phyloP scores from a whole-genome alignment of 2,113 vertebrate species.

The Nothobranchius furzeri region DNA sequence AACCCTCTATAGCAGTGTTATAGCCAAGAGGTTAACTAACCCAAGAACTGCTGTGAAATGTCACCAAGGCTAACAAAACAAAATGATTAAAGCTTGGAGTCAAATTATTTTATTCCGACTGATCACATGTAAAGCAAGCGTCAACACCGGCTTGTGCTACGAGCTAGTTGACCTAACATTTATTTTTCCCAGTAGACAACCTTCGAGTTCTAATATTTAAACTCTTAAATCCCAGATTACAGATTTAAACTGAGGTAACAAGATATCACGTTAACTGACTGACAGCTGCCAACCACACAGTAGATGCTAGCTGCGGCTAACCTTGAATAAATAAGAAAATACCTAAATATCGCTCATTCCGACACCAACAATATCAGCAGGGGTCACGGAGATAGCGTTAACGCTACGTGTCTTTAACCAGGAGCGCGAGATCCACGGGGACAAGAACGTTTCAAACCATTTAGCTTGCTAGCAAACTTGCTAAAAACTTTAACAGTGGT shows the following conservation, averaged over 20 bases:
- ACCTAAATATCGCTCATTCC: conserved; percentile 8
- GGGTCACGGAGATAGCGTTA: too few species aligned
- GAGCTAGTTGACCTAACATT: conserved; percentile 12
- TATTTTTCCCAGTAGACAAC: conserved; percentile 13
- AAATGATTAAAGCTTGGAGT: too few species aligned
- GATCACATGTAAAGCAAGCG: background rate
- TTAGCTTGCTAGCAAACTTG: conserved; percentile 70
- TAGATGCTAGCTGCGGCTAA: conserved; percentile 36
- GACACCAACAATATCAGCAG: background rate
- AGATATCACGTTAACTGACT: conserved; percentile 52
- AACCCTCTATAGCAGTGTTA: background rate
- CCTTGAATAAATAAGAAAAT: background rate
- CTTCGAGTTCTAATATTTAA: conserved; percentile 20
- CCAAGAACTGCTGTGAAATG: too few species aligned
- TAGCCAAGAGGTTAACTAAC: too few species aligned
- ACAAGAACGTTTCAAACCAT: background rate
- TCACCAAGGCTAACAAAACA: too few species aligned
- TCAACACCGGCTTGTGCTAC: conserved; percentile 16
- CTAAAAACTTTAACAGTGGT: conserved; percentile 75
- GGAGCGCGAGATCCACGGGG: too few species aligned
- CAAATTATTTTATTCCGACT: background rate
- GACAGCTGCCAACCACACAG: conserved; percentile 45
- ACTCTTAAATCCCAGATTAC: conserved; percentile 66
- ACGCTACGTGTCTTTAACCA: background rate
- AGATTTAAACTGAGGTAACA: conserved; percentile 43